These are phyloP conservation scores for Drosophila ochracea DNA, from an alignment of 2,888 invertebrate species.

Conservation along the genomic window DNA sequence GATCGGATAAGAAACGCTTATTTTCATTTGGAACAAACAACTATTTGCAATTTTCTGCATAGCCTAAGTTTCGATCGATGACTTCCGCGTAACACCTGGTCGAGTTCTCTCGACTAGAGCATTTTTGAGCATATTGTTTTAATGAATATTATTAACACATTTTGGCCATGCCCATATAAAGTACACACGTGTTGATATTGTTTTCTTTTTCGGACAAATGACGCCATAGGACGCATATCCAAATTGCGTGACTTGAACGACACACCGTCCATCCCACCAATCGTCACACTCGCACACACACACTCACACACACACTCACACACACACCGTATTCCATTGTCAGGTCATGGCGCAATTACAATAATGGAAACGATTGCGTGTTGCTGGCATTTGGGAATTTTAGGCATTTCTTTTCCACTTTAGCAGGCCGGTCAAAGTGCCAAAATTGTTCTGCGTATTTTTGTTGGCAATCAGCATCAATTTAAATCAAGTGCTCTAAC, in stretches of 20 bases:
- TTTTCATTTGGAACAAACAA: background rate
- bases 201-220: constrained; percentile 40
- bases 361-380: constrained; percentile 37
- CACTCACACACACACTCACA: background rate
- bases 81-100: background rate
- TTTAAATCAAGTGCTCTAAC: constrained; percentile 66
- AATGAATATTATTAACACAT: constrained; percentile 48
- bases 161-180: constrained; percentile 32
- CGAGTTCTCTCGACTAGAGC: background rate
- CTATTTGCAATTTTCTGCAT: background rate
- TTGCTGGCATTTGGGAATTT: constrained; percentile 33
- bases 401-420: constrained; percentile 20
- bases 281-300: no score
- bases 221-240: constrained; percentile 58
- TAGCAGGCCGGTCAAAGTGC: constrained; percentile 3
- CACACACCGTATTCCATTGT: constrained; percentile 28
- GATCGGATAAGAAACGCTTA: background rate
- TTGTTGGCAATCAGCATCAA: constrained; percentile 62
- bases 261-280: background rate
- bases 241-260: constrained; percentile 65
- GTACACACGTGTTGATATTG: constrained; percentile 43
- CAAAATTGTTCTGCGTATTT: constrained; percentile 53
- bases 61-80: background rate
- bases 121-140: constrained; percentile 39
- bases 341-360: constrained; percentile 55